Conservation (phyloP, 2,113 vertebrate genomes). For the Gnathonemus echidnorhynchus region DNA sequence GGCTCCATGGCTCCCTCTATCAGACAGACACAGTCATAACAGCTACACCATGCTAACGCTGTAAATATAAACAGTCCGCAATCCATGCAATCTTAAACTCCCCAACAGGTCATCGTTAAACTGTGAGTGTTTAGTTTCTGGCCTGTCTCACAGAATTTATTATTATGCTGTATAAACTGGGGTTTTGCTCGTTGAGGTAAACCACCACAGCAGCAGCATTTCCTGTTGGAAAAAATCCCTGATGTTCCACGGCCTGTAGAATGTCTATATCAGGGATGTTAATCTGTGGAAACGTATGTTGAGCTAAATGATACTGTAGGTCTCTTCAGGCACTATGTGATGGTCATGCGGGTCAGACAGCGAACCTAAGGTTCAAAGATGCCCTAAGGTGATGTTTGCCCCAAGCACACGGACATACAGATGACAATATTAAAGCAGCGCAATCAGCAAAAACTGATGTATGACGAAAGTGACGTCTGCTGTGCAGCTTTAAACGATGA, state of each 20-base stretch:
- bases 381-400: neutral
- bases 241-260: neutral
- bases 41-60: neutral
- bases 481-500: neutral
- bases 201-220: neutral
- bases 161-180: neutral
- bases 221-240: neutral
- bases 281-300: neutral
- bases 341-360: neutral
- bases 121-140: neutral
- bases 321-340: neutral
- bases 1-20: neutral
- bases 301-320: neutral
- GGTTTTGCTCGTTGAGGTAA: neutral
- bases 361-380: neutral
- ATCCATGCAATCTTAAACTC: neutral
- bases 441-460: neutral
- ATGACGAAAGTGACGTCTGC: neutral
- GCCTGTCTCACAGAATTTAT: neutral
- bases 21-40: neutral
- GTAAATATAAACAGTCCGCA: neutral
- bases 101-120: neutral
- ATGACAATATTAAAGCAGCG: neutral
- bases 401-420: neutral
- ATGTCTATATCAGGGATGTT: neutral